Base-by-base conservation (phyloP, 2,888 invertebrate species). In the Omphaloscelis lunosa region DNA sequence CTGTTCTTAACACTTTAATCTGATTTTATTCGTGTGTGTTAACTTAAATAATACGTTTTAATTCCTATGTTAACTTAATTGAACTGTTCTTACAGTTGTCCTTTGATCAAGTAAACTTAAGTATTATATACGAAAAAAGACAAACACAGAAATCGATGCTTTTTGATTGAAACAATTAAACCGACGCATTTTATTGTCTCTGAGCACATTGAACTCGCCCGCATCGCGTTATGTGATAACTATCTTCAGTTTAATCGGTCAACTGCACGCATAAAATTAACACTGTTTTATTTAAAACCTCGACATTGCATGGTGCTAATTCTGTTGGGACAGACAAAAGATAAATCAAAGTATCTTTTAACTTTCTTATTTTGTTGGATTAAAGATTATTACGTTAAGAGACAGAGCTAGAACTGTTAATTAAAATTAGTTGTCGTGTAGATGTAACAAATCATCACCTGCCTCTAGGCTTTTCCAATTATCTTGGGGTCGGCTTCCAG, bases 171-270 rank as follows among this genome's bases (percentile, higher is more conserved):
- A 27, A 78, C 4, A 71, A 17, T 27, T 27, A 23, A 53, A 68
- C 7, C 12, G 12, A 34, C 7, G 5, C 12, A 41, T 39, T 65
- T 51, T 23, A 23, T 15, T 20, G 27, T 15, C n/a, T 41, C 2
- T 27, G 3, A n/a, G 76, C 23, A 53, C 82, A 66, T 45, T 76
- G 79, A 79, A 79, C 79, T 79, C 65, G 7, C 79, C 79, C 79
- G 65, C 77, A 79, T 79, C 15, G 27, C 27, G 11, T 7, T 29
- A 45, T 6, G 20, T n/a, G 79, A 82, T 53, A 15, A 29, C n/a
- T 53, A 79, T 79, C 79, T 66, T 2, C 15, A 15, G n/a, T 45
- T 61, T 65, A 59, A 79, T 82, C 79, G 45, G 79, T 82, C 82
- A 75, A 65, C 51, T 20, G 41, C 27, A 17, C 41, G 15, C 34